These are phyloP conservation scores for Lordiphosa collinella DNA, from an alignment of 1,140 invertebrate species.

Conservation along the genomic window DNA sequence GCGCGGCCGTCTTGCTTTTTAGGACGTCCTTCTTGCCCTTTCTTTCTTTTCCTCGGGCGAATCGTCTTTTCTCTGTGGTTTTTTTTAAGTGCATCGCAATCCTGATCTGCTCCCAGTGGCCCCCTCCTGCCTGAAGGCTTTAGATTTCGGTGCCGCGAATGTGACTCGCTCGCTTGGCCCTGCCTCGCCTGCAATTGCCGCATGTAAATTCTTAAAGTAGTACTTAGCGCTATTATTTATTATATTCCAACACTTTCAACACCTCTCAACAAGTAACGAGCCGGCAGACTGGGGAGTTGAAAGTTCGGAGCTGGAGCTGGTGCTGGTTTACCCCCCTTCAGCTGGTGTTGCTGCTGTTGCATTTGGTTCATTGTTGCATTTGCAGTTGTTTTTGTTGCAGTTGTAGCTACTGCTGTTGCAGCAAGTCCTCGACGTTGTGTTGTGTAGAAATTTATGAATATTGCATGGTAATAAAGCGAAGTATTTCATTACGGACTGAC, in stretches of 20 bases:
- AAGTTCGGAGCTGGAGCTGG: constrained; percentile 18
- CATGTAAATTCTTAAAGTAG: constrained; percentile 79
- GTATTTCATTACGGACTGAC: constrained; percentile 68
- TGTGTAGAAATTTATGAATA: constrained; percentile 74
- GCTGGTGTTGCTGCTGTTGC: constrained; percentile 50
- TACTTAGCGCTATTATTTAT: constrained; percentile 79
- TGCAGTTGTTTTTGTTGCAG: constrained; percentile 20
- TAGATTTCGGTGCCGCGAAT: constrained; percentile 40
- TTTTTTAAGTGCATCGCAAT: constrained; percentile 18
- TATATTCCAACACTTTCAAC: constrained; percentile 79
- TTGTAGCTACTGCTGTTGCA: constrained; percentile 28
- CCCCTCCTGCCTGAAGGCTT: constrained; percentile 25
- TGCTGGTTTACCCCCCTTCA: constrained; percentile 13
- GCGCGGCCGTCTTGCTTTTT: too few relatives aligned
- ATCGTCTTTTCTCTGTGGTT: too few relatives aligned
- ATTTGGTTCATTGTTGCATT: constrained; percentile 34
- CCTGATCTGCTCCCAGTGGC: constrained; percentile 7
- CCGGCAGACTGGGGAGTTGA: not conserved
- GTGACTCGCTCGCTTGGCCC: constrained; percentile 11
- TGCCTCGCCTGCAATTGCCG: constrained; percentile 62
- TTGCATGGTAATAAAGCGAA: constrained; percentile 73
- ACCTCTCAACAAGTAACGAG: constrained; percentile 75
- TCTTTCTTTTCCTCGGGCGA: too few relatives aligned
- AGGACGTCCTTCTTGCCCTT: too few relatives aligned
- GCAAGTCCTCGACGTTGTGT: constrained; percentile 46